Conservation (phyloP, 2,888 invertebrate genomes). For the Dicyrtoma fusca region DNA sequence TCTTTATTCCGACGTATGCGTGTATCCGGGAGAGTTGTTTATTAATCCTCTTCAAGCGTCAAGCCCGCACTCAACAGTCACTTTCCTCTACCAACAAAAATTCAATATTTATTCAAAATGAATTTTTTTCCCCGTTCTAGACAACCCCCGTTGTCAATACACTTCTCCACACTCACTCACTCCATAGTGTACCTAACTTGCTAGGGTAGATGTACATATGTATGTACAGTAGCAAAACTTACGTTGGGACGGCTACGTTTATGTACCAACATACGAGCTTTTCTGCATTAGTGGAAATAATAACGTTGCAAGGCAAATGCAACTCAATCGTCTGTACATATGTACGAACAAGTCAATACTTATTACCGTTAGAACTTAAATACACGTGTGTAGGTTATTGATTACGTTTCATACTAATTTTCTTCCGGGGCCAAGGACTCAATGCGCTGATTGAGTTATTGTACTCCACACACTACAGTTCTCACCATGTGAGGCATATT, state of each 20-base stretch:
- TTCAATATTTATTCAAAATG: conserved; percentile 27
- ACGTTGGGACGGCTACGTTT: not conserved
- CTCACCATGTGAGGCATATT: no score
- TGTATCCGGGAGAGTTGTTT: not conserved
- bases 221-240: not conserved
- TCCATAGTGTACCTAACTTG: conserved; percentile 1
- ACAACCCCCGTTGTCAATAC: conserved; percentile 13
- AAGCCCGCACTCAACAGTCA: conserved; percentile 24
- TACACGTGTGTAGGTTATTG: no score
- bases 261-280: not conserved
- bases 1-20: not conserved
- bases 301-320: no score
- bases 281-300: no score
- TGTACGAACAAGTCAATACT: no score
- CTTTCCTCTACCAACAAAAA: conserved; percentile 28
- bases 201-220: no score
- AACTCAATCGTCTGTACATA: no score
- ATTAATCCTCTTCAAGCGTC: conserved; percentile 32
- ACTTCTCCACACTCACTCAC: not conserved
- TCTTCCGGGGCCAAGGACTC: no score
- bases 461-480: no score
- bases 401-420: no score
- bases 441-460: no score
- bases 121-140: conserved; percentile 3
- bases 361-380: no score